A percentile compares a stretch with the other conserved stretches of the same genome.
Evolutionary conservation across 1,140 invertebrate genomes (phyloP).

Genomic region (Oncopeltus fasciatus): DNA sequence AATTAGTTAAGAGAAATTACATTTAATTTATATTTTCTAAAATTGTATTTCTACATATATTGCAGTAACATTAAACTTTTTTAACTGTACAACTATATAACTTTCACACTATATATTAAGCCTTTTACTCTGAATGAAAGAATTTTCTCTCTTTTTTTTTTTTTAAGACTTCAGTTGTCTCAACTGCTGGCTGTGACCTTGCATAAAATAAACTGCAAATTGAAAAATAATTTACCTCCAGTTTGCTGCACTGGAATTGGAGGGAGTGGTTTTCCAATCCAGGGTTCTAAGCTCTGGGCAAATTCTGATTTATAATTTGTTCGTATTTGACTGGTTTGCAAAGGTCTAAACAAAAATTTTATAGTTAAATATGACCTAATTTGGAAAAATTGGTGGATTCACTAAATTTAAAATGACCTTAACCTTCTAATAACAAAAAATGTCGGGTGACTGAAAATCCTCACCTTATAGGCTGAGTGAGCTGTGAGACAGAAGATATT

Average conservation of each 20-base stretch:
- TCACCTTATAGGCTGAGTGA: conserved; percentile 48
- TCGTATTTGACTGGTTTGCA: conserved; percentile 41
- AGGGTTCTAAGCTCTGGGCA: conserved; percentile 44
- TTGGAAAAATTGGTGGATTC: neutral
- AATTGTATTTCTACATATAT: no score
- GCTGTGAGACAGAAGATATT: conserved; percentile 43
- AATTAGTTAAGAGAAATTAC: no score
- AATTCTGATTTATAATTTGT: conserved; percentile 50
- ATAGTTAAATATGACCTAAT: neutral
- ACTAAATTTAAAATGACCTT: no score
- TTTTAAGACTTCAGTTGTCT: no score
- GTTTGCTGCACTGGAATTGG: neutral
- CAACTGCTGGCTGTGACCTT: no score
- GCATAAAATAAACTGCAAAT: neutral
- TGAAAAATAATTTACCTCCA: neutral
- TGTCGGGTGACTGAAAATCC: no score
- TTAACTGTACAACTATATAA: no score
- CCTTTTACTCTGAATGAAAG: no score
- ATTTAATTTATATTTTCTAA: no score
- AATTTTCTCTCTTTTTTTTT: no score
- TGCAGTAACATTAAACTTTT: no score
- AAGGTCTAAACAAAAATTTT: conserved; percentile 30
- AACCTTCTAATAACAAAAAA: neutral
- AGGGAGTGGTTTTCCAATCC: conserved; percentile 31
- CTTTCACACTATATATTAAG: no score